Percentiles rank a stretch among this genome's conserved stretches.
Evolutionary conservation across 2,888 invertebrate genomes (phyloP).

Genomic region (Lasioglossum morio): DNA sequence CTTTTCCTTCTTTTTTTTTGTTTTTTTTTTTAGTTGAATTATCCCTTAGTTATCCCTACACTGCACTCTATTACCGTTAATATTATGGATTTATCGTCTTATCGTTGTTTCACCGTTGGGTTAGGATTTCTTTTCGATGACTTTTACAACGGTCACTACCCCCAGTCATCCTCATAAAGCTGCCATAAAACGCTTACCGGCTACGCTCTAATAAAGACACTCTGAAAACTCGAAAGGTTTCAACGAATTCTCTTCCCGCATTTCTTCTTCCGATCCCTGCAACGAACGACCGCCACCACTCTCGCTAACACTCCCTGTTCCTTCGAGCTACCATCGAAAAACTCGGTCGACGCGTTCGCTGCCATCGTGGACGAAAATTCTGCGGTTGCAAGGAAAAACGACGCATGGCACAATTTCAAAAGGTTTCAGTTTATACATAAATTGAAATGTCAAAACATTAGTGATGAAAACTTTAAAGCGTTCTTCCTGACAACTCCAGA

Average conservation of each 20-base stretch:
- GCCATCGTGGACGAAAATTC: background rate
- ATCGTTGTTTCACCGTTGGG: conserved; percentile 75
- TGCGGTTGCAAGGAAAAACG: too few relatives aligned
- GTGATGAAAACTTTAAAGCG: too few relatives aligned
- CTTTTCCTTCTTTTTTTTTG: background rate
- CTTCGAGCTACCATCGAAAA: background rate
- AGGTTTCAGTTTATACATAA: too few relatives aligned
- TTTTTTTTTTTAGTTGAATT: conserved; percentile 64
- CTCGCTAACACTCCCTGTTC: conserved; percentile 3
- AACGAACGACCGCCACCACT: conserved; percentile 25
- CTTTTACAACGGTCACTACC: conserved; percentile 69
- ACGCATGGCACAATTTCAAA: too few relatives aligned
- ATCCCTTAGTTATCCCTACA: conserved; percentile 64
- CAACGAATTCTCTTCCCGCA: conserved; percentile 60
- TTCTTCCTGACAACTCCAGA: too few relatives aligned
- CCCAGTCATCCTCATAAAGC: conserved; percentile 73
- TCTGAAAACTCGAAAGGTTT: conserved; percentile 57
- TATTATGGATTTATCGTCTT: conserved; percentile 65
- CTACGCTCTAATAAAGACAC: conserved; percentile 58
- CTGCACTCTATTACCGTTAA: conserved; percentile 70
- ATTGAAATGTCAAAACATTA: too few relatives aligned
- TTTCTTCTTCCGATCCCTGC: conserved; percentile 57
- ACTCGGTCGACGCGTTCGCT: background rate
- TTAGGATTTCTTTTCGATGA: conserved; percentile 72
- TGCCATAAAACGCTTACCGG: conserved; percentile 78